These are phyloP conservation scores for Erebia palarica DNA, from an alignment of 2,888 invertebrate genomes.

Conservation along the genomic window DNA sequence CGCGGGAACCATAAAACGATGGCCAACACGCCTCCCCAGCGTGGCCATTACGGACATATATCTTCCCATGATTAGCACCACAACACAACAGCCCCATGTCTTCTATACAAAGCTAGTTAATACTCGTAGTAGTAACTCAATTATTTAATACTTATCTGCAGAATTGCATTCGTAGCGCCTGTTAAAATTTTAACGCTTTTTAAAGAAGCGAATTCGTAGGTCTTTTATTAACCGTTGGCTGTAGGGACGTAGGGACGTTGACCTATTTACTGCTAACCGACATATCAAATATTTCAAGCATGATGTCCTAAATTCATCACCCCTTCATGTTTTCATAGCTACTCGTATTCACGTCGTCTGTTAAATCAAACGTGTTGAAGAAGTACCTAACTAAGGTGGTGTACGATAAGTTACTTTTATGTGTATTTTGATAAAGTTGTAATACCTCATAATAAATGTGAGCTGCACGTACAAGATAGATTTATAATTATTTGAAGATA, in stretches of 20 bases:
- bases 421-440: neutral
- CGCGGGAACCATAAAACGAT: too few species aligned
- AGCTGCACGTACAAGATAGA: too few species aligned
- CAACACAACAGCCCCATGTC: too few species aligned
- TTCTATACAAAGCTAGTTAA: too few species aligned
- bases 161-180: neutral
- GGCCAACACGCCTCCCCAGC: too few species aligned
- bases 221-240: neutral
- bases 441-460: too few species aligned
- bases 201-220: neutral
- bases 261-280: conserved; percentile 20
- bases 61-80: too few species aligned
- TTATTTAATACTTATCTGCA: neutral
- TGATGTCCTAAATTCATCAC: conserved; percentile 34
- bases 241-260: conserved; percentile 1
- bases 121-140: too few species aligned
- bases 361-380: conserved; percentile 25
- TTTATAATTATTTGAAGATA: too few species aligned
- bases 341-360: neutral
- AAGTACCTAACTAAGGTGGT: neutral
- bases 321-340: conserved; percentile 27
- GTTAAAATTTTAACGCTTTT: conserved; percentile 1
- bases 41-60: too few species aligned
- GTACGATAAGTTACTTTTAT: neutral
- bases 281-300: conserved; percentile 11